These are phyloP conservation scores for Leucoraja erinaceus DNA, from an alignment of 2,113 vertebrate genomes.

Conservation along the genomic window DNA sequence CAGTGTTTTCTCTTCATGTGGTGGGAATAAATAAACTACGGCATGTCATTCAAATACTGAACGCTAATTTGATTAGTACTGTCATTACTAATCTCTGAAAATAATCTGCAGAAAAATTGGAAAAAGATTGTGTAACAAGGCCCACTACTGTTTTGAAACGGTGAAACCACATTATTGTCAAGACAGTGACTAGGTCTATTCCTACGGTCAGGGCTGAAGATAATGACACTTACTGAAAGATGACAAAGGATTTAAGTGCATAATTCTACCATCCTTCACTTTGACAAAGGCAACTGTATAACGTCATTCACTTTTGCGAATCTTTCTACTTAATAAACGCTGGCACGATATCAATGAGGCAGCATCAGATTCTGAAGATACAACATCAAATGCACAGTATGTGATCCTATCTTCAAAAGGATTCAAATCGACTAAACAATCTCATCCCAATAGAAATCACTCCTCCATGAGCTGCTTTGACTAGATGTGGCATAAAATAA, in stretches of 20 bases:
- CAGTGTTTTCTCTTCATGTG: background rate
- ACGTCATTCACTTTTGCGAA: background rate
- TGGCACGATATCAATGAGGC: conserved; percentile 2
- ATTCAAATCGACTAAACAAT: background rate
- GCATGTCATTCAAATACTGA: background rate
- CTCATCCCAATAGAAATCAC: background rate
- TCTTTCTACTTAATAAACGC: background rate
- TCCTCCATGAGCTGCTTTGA: background rate
- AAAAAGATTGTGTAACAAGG: background rate
- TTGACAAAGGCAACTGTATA: background rate
- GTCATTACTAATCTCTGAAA: background rate
- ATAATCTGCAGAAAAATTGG: background rate
- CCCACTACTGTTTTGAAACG: background rate
- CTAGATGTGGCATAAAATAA: background rate
- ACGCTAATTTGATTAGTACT: background rate
- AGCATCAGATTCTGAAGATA: background rate
- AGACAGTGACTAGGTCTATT: background rate
- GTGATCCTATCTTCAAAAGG: background rate
- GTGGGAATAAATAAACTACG: background rate
- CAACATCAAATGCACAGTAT: background rate
- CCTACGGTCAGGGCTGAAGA: background rate
- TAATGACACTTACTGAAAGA: background rate
- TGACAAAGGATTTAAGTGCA: background rate
- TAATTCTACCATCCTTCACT: background rate
- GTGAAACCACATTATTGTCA: background rate